phyloP scores from a whole-genome alignment of 1,140 invertebrate species.

The Aphelinus certus region DNA sequence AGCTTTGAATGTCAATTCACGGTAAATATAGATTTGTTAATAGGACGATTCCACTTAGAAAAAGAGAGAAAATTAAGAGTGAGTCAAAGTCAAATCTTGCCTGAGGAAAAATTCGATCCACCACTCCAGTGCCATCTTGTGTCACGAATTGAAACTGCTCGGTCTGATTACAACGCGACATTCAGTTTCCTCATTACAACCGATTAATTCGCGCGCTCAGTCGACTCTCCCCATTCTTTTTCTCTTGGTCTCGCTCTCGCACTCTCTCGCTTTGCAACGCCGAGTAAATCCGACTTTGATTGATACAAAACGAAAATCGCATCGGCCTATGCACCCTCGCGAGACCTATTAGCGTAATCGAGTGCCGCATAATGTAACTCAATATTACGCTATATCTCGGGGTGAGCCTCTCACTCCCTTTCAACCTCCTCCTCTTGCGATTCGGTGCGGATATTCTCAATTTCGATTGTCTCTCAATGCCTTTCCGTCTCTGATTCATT shows the following conservation, averaged over 20 bases:
- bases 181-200: conserved; percentile 27
- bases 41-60: too few species aligned
- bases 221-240: background rate
- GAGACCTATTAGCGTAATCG: conserved; percentile 20
- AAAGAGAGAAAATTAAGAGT: too few species aligned
- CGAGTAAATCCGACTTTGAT: conserved; percentile 24
- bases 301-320: conserved; percentile 27
- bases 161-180: conserved; percentile 18
- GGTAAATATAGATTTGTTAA: too few species aligned
- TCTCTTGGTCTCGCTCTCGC: too few species aligned
- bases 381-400: conserved; percentile 3
- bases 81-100: too few species aligned
- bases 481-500: background rate
- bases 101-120: too few species aligned
- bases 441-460: conserved; percentile 4
- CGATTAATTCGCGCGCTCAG: conserved; percentile 6
- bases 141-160: conserved; percentile 9
- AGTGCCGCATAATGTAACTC: conserved; percentile 15
- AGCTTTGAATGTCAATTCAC: too few species aligned
- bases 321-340: background rate
- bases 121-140: background rate
- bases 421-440: background rate
- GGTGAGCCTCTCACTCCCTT: background rate
- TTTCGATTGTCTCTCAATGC: background rate
- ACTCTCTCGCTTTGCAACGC: background rate